Conservation (phyloP, 2,888 invertebrate species). For the Sicus ferrugineus region DNA sequence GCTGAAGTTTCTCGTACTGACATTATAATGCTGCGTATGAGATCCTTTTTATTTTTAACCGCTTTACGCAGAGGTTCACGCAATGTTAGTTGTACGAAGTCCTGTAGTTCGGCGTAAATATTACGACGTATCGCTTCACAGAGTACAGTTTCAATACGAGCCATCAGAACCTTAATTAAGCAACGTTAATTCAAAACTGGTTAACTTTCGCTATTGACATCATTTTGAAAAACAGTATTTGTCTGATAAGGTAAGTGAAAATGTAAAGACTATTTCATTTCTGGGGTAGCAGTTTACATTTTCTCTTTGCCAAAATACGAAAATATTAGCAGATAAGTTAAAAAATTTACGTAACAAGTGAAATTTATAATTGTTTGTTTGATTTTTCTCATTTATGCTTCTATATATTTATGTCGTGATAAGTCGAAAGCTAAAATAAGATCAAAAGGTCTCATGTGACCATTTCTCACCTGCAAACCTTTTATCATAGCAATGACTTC, state of each 20-base stretch:
- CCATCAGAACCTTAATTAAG: conserved; percentile 88
- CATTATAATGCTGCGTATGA: conserved; percentile 93
- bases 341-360: background rate
- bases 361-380: background rate
- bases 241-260: no score
- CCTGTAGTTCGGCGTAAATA: conserved; percentile 95
- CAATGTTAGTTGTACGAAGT: conserved; percentile 89
- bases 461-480: conserved; percentile 77
- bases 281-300: no score
- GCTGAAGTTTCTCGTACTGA: conserved; percentile 97
- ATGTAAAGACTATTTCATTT: no score
- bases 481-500: conserved; percentile 99
- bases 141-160: conserved; percentile 96
- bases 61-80: conserved; percentile 95
- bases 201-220: no score
- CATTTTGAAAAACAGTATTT: no score
- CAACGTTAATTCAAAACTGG: background rate
- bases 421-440: no score
- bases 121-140: conserved; percentile 88
- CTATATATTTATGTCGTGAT: no score
- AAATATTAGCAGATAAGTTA: background rate
- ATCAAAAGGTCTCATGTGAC: no score
- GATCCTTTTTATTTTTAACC: conserved; percentile 96
- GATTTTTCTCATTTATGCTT: no score
- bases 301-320: background rate